Evolutionary conservation across 2,888 invertebrate genomes (phyloP).

Genomic region (Galeruca laticollis): DNA sequence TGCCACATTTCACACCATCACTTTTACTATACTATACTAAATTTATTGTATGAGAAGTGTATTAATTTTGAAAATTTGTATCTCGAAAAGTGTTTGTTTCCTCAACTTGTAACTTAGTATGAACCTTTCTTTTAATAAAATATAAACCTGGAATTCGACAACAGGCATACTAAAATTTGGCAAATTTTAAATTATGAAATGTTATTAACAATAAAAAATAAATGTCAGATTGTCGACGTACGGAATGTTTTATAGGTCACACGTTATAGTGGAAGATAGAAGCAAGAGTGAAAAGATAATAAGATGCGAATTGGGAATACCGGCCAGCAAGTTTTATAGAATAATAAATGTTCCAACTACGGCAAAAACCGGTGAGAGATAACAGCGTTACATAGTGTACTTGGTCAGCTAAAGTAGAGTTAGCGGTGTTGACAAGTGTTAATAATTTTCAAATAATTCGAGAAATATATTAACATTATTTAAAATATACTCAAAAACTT

Average conservation of each 20-base stretch:
- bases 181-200: too few relatives aligned
- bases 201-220: neutral
- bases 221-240: neutral
- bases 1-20: conserved; percentile 23
- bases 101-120: too few relatives aligned
- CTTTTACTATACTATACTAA: too few relatives aligned
- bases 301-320: conserved; percentile 26
- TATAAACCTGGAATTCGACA: too few relatives aligned
- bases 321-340: conserved; percentile 41
- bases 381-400: conserved; percentile 25
- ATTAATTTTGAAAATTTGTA: too few relatives aligned
- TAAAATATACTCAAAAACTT: too few relatives aligned
- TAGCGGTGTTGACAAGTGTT: conserved; percentile 28
- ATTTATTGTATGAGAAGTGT: too few relatives aligned
- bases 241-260: neutral
- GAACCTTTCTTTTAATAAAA: too few relatives aligned
- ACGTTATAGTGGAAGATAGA: too few relatives aligned
- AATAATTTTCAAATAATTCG: neutral
- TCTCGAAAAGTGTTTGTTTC: too few relatives aligned
- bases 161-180: too few relatives aligned
- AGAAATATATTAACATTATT: neutral
- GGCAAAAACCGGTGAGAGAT: conserved; percentile 42
- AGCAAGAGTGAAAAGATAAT: conserved; percentile 34
- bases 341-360: conserved; percentile 35
- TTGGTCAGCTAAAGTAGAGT: conserved; percentile 30